These are phyloP conservation scores for Zygothrica quintamaculata DNA, from an alignment of 2,888 invertebrate genomes.

Conservation along the genomic window DNA sequence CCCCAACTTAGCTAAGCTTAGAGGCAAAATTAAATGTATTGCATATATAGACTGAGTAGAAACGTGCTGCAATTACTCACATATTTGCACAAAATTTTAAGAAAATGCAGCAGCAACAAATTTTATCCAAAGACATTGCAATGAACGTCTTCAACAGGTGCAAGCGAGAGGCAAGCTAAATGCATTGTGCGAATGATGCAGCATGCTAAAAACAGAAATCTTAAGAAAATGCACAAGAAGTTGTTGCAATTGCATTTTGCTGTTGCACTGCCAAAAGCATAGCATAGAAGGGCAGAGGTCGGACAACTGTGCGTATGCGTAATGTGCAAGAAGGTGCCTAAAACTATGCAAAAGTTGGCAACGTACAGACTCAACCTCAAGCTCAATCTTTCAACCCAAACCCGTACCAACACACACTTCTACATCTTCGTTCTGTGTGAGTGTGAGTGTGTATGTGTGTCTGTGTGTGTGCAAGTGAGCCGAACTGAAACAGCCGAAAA, in stretches of 20 bases:
- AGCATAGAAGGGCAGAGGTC: constrained; percentile 25
- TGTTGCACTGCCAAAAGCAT: constrained; percentile 16
- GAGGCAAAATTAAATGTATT: constrained; percentile 55
- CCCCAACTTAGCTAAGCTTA: constrained; percentile 3
- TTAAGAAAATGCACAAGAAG: constrained; percentile 77
- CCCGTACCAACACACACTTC: too few species aligned
- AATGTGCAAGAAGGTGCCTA: constrained; percentile 56
- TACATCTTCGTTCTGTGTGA: too few species aligned
- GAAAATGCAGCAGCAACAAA: constrained; percentile 79
- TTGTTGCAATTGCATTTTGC: constrained; percentile 35
- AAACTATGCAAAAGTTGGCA: constrained; percentile 71
- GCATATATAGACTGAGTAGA: constrained; percentile 41
- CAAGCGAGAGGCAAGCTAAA: constrained; percentile 48
- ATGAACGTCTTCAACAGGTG: constrained; percentile 33
- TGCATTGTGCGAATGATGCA: constrained; percentile 39
- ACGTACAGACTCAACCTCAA: background rate
- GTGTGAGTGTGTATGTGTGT: constrained; percentile 5
- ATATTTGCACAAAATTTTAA: constrained; percentile 80
- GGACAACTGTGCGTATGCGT: constrained; percentile 65
- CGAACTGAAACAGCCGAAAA: constrained; percentile 55
- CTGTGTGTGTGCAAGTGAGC: constrained; percentile 11
- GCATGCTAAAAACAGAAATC: constrained; percentile 46
- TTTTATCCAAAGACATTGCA: constrained; percentile 68
- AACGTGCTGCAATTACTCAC: constrained; percentile 72
- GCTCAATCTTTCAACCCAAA: background rate